phyloP scores from a whole-genome alignment of 1,140 invertebrate genomes.

The Hetaerina americana region DNA sequence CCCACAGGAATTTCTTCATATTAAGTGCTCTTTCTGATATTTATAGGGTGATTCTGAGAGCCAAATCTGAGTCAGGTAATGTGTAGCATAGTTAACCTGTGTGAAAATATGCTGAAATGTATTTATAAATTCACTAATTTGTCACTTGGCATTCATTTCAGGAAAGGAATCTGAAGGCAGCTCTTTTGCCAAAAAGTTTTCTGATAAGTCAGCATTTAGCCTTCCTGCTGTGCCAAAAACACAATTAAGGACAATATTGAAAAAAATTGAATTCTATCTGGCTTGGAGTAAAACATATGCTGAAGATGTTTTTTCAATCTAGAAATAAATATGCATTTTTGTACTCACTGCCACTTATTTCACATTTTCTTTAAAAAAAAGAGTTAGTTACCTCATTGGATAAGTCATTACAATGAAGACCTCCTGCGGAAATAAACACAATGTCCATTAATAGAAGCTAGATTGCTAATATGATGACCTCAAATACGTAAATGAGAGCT shows the following conservation, averaged over 20 bases:
- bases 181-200: neutral
- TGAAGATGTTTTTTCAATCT: neutral
- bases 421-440: no score
- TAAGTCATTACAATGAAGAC: no score
- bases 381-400: no score
- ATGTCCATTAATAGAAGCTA: no score
- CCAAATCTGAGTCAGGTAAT: constrained; percentile 19
- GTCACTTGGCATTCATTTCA: neutral
- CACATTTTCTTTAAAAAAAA: no score
- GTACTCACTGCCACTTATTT: no score
- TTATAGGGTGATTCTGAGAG: constrained; percentile 34
- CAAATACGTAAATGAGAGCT: no score
- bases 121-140: neutral
- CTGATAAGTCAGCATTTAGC: neutral
- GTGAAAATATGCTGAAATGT: neutral
- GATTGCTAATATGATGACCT: no score
- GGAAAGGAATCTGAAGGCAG: neutral
- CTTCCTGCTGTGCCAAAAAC: neutral
- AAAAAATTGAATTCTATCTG: neutral
- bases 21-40: constrained; percentile 44
- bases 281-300: neutral
- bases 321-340: no score
- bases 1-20: constrained; percentile 32
- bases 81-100: neutral
- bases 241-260: neutral